Conservation (phyloP, 1,140 invertebrate genomes). For the Fopius arisanus region DNA sequence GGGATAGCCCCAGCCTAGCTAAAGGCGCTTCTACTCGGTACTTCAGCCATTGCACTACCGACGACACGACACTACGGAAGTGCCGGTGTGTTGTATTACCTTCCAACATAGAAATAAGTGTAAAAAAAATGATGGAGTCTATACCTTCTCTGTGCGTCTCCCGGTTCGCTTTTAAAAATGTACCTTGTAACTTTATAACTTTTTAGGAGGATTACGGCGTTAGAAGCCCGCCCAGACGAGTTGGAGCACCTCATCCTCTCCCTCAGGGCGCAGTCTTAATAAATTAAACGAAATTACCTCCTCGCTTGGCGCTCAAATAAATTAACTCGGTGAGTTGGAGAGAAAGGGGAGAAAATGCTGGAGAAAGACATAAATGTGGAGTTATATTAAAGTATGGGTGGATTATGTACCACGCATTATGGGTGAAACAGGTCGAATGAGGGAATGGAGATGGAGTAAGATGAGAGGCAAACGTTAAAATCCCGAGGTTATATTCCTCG, state of each 20-base stretch:
- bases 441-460: background rate
- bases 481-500: background rate
- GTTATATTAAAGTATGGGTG: background rate
- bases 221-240: constrained; percentile 38
- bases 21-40: constrained; percentile 25
- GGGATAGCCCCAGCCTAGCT: constrained; percentile 15
- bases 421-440: background rate
- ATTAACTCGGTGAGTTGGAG: constrained; percentile 45
- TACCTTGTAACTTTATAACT: constrained; percentile 61
- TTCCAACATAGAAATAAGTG: background rate
- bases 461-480: constrained; percentile 2
- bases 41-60: constrained; percentile 40
- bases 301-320: constrained; percentile 43
- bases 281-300: constrained; percentile 59
- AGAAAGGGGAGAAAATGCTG: constrained; percentile 21
- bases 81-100: constrained; percentile 18
- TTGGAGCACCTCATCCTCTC: constrained; percentile 15
- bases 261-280: constrained; percentile 48
- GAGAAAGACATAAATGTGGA: background rate
- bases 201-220: constrained; percentile 57
- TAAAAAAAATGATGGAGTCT: background rate
- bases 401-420: background rate
- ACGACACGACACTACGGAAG: constrained; percentile 35
- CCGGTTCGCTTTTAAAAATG: constrained; percentile 56
- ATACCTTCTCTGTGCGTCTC: constrained; percentile 24